A percentile compares a stretch with the other conserved stretches of the same genome.
Evolutionary conservation across 2,797 vertebrate genomes (phyloP).

Genomic region (Gymnothorax javanicus): DNA sequence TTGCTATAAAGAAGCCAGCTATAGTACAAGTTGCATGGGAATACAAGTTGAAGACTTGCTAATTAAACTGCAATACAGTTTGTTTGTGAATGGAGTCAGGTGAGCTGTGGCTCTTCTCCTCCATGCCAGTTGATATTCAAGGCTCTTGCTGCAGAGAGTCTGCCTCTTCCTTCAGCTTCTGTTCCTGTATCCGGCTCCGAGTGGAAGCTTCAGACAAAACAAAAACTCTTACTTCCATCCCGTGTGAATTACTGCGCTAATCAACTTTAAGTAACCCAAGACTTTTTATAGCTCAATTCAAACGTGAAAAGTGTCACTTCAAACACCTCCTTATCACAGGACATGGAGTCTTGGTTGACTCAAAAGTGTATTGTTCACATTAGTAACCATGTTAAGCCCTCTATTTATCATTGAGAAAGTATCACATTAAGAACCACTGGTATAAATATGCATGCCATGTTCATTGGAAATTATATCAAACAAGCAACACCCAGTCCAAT

Average conservation of each 20-base stretch:
- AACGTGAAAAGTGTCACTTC: too few species aligned
- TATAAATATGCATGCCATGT: too few species aligned
- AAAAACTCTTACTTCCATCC: neutral
- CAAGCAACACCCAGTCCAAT: neutral
- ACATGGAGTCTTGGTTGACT: too few species aligned
- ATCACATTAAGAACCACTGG: too few species aligned
- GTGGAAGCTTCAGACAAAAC: slow-evolving; percentile 79
- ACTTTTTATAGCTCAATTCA: too few species aligned
- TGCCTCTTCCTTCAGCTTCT: slow-evolving; percentile 87
- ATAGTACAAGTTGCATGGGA: slow-evolving; percentile 47
- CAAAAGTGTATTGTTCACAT: too few species aligned
- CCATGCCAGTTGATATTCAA: slow-evolving; percentile 18
- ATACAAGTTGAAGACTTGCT: slow-evolving; percentile 22
- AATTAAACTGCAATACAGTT: neutral
- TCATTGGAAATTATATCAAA: too few species aligned
- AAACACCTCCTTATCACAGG: too few species aligned
- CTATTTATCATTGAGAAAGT: too few species aligned
- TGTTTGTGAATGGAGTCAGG: neutral
- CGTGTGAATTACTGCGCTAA: neutral
- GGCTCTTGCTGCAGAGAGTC: slow-evolving; percentile 75
- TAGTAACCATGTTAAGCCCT: too few species aligned
- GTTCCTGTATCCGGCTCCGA: slow-evolving; percentile 91
- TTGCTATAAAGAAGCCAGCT: slow-evolving; percentile 44
- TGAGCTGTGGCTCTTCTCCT: neutral
- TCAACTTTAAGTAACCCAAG: neutral